Percentiles rank a stretch among this genome's conserved stretches.
These are phyloP conservation scores for Apolygus lucorum DNA, from an alignment of 1,140 invertebrate genomes.

Conservation along the genomic window DNA sequence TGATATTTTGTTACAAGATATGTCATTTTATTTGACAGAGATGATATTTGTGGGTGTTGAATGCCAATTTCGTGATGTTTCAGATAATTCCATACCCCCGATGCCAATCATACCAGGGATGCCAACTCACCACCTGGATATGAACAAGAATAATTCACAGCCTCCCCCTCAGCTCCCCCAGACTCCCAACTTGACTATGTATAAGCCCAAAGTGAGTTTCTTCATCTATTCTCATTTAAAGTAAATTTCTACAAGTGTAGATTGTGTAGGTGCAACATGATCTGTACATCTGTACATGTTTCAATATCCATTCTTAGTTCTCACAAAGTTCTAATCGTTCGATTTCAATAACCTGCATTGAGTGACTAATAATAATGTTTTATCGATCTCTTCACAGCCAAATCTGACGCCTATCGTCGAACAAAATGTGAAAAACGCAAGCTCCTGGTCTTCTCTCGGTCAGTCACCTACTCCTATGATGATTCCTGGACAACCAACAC, in stretches of 20 bases:
- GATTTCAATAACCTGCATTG: neutral
- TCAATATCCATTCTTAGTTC: too few relatives aligned
- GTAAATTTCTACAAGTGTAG: too few relatives aligned
- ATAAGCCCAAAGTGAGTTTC: conserved; percentile 31
- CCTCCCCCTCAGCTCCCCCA: conserved; percentile 38
- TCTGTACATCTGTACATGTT: too few relatives aligned
- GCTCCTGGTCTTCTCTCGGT: conserved; percentile 84
- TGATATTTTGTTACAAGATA: too few relatives aligned
- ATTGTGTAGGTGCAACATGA: too few relatives aligned
- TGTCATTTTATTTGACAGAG: too few relatives aligned
- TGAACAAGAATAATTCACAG: conserved; percentile 40
- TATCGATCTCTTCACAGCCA: neutral
- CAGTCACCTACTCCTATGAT: conserved; percentile 59
- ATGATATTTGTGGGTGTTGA: too few relatives aligned
- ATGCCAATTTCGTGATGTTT: neutral
- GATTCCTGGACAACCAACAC: conserved; percentile 29
- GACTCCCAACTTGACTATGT: conserved; percentile 35
- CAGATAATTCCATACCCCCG: conserved; percentile 32
- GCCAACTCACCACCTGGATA: conserved; percentile 19
- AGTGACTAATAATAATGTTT: too few relatives aligned
- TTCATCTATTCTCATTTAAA: neutral
- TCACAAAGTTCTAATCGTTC: too few relatives aligned
- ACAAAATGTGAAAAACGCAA: conserved; percentile 71
- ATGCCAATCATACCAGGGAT: conserved; percentile 19
- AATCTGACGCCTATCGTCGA: conserved; percentile 28